These are phyloP conservation scores for Papilio machaon DNA, from an alignment of 1,140 invertebrate genomes.

Conservation along the genomic window DNA sequence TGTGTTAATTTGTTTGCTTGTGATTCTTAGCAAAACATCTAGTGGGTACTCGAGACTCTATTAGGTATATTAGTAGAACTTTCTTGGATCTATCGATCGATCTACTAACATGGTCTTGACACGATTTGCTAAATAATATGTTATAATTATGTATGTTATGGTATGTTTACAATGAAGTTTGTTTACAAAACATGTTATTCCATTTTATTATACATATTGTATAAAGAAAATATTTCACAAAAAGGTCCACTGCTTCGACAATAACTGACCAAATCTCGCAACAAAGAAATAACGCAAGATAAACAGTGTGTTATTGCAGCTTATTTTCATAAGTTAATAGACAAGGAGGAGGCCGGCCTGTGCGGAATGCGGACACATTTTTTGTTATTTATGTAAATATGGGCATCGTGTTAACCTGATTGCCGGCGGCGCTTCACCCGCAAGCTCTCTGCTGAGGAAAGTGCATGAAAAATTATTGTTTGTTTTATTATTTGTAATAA, in stretches of 20 bases:
- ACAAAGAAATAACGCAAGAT: constrained; percentile 75
- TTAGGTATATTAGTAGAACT: too few species aligned
- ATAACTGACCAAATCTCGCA: constrained; percentile 55
- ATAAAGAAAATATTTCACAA: constrained; percentile 18
- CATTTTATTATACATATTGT: neutral
- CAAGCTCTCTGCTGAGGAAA: neutral
- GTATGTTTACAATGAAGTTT: neutral
- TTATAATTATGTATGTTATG: too few species aligned
- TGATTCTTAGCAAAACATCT: too few species aligned
- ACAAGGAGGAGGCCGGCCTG: constrained; percentile 50
- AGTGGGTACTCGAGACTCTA: too few species aligned
- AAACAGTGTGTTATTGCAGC: constrained; percentile 80
- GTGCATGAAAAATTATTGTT: neutral
- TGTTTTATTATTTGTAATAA: constrained; percentile 14
- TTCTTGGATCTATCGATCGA: too few species aligned
- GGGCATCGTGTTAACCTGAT: constrained; percentile 48
- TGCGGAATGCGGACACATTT: constrained; percentile 53
- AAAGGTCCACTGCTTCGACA: constrained; percentile 50
- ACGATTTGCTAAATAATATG: too few species aligned
- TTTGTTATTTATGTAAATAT: constrained; percentile 73
- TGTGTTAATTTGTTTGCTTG: too few species aligned
- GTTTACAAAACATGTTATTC: neutral
- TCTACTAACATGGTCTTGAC: too few species aligned
- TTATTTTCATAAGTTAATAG: constrained; percentile 82
- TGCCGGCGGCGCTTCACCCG: constrained; percentile 11